Percentiles rank a stretch among this genome's conserved stretches.
Evolutionary conservation across 2,888 invertebrate species (phyloP).

Genomic region (Chloroclysta siterata): DNA sequence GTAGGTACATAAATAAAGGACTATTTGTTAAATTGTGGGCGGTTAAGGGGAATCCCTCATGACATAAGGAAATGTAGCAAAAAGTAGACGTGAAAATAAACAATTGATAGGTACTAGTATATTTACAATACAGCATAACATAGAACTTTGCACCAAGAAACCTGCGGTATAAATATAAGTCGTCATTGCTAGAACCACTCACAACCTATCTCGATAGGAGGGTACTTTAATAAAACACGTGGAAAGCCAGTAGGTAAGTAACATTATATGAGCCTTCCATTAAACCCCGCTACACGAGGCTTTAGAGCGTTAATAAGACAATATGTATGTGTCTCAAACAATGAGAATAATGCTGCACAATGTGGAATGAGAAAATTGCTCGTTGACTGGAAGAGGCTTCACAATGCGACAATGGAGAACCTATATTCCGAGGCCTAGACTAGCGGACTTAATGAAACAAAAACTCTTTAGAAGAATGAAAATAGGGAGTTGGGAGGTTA

Average conservation of each 20-base stretch:
- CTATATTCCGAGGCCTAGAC: conserved; percentile 69
- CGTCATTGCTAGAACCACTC: not conserved
- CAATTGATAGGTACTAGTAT: too few relatives aligned
- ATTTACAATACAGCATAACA: too few relatives aligned
- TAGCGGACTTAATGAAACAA: conserved; percentile 71
- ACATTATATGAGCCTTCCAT: conserved; percentile 44
- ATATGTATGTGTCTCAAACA: conserved; percentile 72
- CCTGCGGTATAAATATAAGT: too few relatives aligned
- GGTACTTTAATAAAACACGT: conserved; percentile 7
- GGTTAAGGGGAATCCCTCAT: not conserved
- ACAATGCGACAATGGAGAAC: conserved; percentile 78
- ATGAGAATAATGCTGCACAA: conserved; percentile 78
- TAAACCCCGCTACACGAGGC: conserved; percentile 44
- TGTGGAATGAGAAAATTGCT: conserved; percentile 80
- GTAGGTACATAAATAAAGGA: not conserved
- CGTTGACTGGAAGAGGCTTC: conserved; percentile 70
- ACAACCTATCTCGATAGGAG: not conserved
- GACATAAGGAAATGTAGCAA: too few relatives aligned
- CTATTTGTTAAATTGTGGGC: not conserved
- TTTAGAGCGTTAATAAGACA: conserved; percentile 60
- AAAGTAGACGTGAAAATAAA: too few relatives aligned
- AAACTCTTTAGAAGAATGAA: conserved; percentile 70
- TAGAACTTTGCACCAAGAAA: too few relatives aligned
- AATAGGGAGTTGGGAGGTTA: conserved; percentile 59
- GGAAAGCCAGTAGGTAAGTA: conserved; percentile 24